These are phyloP conservation scores for Mormyrus iriodes DNA, from an alignment of 2,113 vertebrate species.

Conservation along the genomic window DNA sequence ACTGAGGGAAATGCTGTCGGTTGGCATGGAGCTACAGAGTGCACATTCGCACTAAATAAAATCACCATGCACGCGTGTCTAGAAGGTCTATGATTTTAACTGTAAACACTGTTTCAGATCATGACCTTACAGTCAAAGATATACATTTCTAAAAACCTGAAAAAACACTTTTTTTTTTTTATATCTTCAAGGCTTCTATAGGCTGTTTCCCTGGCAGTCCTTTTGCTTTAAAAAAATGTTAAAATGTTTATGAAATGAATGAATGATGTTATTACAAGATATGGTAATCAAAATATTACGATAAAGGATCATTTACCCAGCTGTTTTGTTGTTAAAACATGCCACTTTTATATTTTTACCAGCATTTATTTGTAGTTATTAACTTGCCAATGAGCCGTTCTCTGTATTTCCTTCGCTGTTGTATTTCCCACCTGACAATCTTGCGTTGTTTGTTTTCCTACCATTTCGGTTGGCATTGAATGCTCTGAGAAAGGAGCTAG, in stretches of 20 bases:
- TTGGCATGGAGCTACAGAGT: not conserved
- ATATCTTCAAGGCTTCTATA: not conserved
- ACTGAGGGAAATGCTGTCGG: not conserved
- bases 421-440: not conserved
- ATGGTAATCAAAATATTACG: slow-evolving; percentile 30
- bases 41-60: not conserved
- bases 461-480: slow-evolving; percentile 16
- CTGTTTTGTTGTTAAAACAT: slow-evolving; percentile 24
- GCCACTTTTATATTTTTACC: slow-evolving; percentile 37
- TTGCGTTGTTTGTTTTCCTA: slow-evolving; percentile 22
- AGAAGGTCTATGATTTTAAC: not conserved
- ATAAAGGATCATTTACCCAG: slow-evolving; percentile 21
- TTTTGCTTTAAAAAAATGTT: not conserved
- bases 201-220: not conserved
- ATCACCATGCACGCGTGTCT: not conserved
- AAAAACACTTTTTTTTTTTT: not conserved
- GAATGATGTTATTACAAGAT: slow-evolving; percentile 19
- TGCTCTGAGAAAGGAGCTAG: not conserved
- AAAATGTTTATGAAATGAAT: not conserved
- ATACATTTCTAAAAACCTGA: not conserved
- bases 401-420: slow-evolving; percentile 7
- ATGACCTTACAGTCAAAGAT: not conserved
- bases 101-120: not conserved
- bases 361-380: slow-evolving; percentile 40
- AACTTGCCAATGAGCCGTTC: slow-evolving; percentile 50